Evolutionary conservation across 92 coral and sea anemone genomes (phyloP).

Genomic region (Galaxea fascicularis): DNA sequence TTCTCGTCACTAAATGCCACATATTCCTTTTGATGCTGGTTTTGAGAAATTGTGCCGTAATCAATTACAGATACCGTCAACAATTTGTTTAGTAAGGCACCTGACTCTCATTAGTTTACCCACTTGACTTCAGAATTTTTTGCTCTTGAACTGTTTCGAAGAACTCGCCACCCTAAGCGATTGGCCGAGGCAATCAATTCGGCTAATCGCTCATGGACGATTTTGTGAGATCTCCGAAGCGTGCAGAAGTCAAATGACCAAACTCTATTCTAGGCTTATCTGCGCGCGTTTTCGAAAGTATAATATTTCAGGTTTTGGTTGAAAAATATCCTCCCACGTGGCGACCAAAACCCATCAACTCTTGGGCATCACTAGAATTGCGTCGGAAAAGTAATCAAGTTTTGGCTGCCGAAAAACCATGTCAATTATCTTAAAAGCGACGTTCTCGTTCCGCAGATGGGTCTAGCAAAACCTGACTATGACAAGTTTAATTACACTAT

Average conservation of each 20-base stretch:
- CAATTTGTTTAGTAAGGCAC: too few relatives aligned
- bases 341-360: slow-evolving; percentile 13
- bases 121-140: too few relatives aligned
- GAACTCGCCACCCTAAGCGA: too few relatives aligned
- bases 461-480: background rate
- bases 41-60: background rate
- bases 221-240: background rate
- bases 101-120: too few relatives aligned
- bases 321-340: slow-evolving; percentile 34
- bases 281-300: background rate
- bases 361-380: slow-evolving; percentile 3
- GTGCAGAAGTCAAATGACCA: background rate
- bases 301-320: background rate
- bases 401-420: slow-evolving; percentile 30
- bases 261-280: background rate
- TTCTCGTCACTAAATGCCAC: background rate
- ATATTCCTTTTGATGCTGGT: background rate
- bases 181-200: too few relatives aligned
- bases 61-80: background rate
- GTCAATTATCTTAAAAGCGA: slow-evolving; percentile 7
- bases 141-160: too few relatives aligned
- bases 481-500: slow-evolving; percentile 12
- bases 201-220: background rate
- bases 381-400: slow-evolving; percentile 6
- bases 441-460: background rate